Evolutionary conservation across 1,140 invertebrate species (phyloP).

Genomic region (Drosophila carrolli): DNA sequence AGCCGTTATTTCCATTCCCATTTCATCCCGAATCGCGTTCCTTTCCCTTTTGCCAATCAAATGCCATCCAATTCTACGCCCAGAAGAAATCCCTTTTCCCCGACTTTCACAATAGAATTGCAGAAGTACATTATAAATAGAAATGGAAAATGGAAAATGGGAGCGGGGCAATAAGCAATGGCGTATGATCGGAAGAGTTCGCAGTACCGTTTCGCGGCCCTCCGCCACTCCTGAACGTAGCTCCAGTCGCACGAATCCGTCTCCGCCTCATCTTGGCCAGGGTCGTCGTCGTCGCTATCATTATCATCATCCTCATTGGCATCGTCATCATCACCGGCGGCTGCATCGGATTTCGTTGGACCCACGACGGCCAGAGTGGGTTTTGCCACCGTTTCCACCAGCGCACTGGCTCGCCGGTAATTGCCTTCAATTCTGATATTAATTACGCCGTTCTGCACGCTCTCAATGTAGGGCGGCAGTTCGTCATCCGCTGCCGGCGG

Average conservation of each 20-base stretch:
- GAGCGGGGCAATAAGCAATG: slow-evolving; percentile 34
- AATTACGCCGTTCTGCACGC: slow-evolving; percentile 86
- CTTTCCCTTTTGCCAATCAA: slow-evolving; percentile 43
- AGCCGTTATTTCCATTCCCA: not conserved
- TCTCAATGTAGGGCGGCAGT: slow-evolving; percentile 84
- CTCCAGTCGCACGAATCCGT: slow-evolving; percentile 88
- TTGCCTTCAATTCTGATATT: slow-evolving; percentile 88
- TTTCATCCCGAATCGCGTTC: slow-evolving; percentile 3
- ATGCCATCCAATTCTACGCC: slow-evolving; percentile 13
- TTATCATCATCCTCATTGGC: slow-evolving; percentile 58
- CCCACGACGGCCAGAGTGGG: slow-evolving; percentile 72
- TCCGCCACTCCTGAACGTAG: slow-evolving; percentile 90
- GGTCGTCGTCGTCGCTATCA: slow-evolving; percentile 73
- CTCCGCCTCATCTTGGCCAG: slow-evolving; percentile 75
- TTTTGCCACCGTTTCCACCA: slow-evolving; percentile 85
- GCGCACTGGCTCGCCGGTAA: slow-evolving; percentile 87
- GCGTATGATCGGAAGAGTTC: slow-evolving; percentile 59
- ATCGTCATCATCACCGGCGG: slow-evolving; percentile 68
- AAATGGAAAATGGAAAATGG: slow-evolving; percentile 44
- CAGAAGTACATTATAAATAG: slow-evolving; percentile 15
- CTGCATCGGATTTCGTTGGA: slow-evolving; percentile 85
- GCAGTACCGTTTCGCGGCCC: slow-evolving; percentile 78
- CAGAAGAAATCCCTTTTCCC: slow-evolving; percentile 24
- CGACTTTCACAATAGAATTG: slow-evolving; percentile 58
- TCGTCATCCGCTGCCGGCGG: slow-evolving; percentile 85